Percentiles rank a stretch among this genome's conserved stretches.
Evolutionary conservation across 2,888 invertebrate species (phyloP).

Genomic region (Micoletzkya japonica): DNA sequence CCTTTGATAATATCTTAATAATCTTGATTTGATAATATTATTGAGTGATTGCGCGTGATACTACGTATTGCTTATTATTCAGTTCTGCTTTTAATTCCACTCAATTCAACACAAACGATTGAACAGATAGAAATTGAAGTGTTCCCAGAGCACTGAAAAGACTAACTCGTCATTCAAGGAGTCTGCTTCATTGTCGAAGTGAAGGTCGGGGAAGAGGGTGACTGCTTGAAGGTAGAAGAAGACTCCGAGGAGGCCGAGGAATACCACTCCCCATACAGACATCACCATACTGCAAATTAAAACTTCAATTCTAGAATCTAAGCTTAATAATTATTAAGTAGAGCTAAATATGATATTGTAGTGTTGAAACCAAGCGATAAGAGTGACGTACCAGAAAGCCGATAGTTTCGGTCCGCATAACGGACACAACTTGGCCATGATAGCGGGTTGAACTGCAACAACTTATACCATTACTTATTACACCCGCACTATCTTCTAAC

Average conservation of each 20-base stretch:
- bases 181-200: slow-evolving; percentile 44
- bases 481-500: no score
- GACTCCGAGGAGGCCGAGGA: slow-evolving; percentile 62
- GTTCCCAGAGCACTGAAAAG: not conserved
- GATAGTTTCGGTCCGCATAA: slow-evolving; percentile 63
- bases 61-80: no score
- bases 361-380: not conserved
- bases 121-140: not conserved
- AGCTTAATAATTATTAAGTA: not conserved
- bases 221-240: slow-evolving; percentile 63
- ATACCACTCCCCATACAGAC: slow-evolving; percentile 63
- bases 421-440: slow-evolving; percentile 60
- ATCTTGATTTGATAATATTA: no score
- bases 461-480: not conserved
- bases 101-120: no score
- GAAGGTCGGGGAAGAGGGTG: slow-evolving; percentile 62
- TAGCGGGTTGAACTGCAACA: not conserved
- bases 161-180: slow-evolving; percentile 20
- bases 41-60: no score
- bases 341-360: not conserved
- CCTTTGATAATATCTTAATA: no score
- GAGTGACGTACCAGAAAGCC: slow-evolving; percentile 59
- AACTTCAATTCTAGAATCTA: not conserved
- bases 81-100: no score
- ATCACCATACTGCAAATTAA: slow-evolving; percentile 60